These are phyloP conservation scores for Drosophila nigritarsus DNA, from an alignment of 2,888 invertebrate species.

Conservation along the genomic window DNA sequence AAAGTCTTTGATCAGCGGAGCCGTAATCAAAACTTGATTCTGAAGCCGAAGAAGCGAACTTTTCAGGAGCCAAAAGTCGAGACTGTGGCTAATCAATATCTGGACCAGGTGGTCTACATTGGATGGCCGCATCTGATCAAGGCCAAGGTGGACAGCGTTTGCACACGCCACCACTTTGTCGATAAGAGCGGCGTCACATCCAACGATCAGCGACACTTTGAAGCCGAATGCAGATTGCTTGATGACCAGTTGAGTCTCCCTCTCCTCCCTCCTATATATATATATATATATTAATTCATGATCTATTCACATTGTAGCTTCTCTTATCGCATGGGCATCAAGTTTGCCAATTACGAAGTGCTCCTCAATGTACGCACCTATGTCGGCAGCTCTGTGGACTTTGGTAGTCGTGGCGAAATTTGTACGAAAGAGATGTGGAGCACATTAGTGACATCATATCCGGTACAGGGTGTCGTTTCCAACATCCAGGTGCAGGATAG, in stretches of 20 bases:
- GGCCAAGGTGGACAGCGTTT: constrained; percentile 88
- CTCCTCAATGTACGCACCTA: constrained; percentile 90
- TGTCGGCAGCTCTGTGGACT: constrained; percentile 88
- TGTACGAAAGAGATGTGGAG: constrained; percentile 91
- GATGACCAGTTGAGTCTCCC: constrained; percentile 80
- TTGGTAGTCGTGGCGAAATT: constrained; percentile 88
- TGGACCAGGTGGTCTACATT: constrained; percentile 92
- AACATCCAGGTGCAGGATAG: constrained; percentile 81
- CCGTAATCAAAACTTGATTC: constrained; percentile 92
- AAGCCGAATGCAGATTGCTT: constrained; percentile 63
- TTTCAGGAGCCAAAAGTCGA: constrained; percentile 82
- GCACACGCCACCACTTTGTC: constrained; percentile 78
- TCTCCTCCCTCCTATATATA: not conserved
- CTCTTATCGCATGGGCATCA: constrained; percentile 90
- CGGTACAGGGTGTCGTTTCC: constrained; percentile 84
- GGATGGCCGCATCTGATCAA: constrained; percentile 97
- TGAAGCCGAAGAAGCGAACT: constrained; percentile 87
- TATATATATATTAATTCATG: not conserved
- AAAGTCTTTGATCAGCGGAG: constrained; percentile 95
- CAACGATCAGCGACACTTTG: constrained; percentile 67
- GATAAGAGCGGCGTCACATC: constrained; percentile 75
- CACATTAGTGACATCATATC: constrained; percentile 87
- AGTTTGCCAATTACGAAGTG: constrained; percentile 89
- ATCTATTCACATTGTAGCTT: constrained; percentile 51
- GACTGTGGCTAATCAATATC: constrained; percentile 87